phyloP scores from a whole-genome alignment of 2,113 vertebrate species.

The Xiphorhynchus elegans region DNA sequence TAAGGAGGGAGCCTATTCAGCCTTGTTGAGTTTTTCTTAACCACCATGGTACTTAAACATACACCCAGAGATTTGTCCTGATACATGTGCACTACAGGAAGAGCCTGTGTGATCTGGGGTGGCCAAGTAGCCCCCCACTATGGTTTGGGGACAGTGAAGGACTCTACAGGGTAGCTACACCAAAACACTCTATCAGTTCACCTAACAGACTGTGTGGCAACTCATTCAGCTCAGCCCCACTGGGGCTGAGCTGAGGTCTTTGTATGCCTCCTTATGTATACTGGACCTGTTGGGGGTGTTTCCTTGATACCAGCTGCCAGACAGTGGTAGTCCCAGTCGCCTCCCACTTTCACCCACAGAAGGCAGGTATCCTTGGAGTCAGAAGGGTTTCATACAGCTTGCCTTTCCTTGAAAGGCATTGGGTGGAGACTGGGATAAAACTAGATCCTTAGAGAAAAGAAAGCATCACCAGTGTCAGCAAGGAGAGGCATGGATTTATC shows the following conservation, averaged over 20 bases:
- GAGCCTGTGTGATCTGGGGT: background rate
- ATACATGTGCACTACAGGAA: background rate
- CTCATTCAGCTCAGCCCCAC: background rate
- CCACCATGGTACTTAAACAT: background rate
- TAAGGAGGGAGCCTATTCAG: background rate
- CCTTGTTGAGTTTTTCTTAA: background rate
- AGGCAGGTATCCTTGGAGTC: background rate
- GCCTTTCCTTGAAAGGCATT: background rate
- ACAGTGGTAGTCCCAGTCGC: background rate
- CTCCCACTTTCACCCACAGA: background rate
- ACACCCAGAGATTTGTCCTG: background rate
- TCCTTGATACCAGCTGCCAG: background rate
- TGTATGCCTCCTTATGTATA: background rate
- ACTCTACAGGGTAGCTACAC: background rate
- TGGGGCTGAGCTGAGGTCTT: background rate
- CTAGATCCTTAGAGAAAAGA: background rate
- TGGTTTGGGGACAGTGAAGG: background rate
- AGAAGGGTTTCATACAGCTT: rapidly evolving
- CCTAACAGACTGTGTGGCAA: background rate
- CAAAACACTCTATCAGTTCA: background rate
- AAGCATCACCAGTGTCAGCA: background rate
- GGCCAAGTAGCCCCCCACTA: background rate
- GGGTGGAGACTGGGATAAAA: background rate
- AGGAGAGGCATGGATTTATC: background rate
- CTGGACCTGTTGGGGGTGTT: background rate